Conservation (phyloP, 1,140 invertebrate genomes). For the Neotoxoptera formosana region DNA sequence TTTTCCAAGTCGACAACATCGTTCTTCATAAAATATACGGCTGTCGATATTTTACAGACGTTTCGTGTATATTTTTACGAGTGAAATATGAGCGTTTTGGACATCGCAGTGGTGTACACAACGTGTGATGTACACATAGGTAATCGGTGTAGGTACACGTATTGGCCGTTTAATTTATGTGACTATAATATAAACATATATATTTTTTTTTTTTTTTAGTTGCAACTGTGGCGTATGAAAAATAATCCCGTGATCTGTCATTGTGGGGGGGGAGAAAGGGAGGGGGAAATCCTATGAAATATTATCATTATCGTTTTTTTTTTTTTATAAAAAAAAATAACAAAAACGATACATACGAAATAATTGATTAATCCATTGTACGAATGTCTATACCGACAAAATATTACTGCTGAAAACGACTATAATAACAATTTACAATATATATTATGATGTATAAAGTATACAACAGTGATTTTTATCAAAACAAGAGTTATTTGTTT, state of each 20-base stretch:
- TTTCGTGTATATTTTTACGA: neutral
- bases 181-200: neutral
- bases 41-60: neutral
- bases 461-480: neutral
- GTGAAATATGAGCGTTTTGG: neutral
- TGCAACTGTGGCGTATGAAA: neutral
- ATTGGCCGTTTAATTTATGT: conserved; percentile 7
- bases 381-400: neutral
- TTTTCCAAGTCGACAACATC: neutral
- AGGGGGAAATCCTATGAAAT: neutral
- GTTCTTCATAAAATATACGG: neutral
- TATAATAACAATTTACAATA: neutral
- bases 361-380: neutral
- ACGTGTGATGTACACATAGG: neutral
- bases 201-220: neutral
- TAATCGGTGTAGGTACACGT: neutral
- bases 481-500: neutral
- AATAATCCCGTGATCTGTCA: neutral
- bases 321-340: neutral
- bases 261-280: too few relatives aligned
- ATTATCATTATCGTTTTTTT: neutral
- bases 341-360: neutral
- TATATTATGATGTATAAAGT: neutral
- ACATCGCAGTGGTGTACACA: neutral
- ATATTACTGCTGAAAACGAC: neutral